Base-by-base conservation (phyloP, 2,797 vertebrate genomes). In the Meriones psammophilus region DNA sequence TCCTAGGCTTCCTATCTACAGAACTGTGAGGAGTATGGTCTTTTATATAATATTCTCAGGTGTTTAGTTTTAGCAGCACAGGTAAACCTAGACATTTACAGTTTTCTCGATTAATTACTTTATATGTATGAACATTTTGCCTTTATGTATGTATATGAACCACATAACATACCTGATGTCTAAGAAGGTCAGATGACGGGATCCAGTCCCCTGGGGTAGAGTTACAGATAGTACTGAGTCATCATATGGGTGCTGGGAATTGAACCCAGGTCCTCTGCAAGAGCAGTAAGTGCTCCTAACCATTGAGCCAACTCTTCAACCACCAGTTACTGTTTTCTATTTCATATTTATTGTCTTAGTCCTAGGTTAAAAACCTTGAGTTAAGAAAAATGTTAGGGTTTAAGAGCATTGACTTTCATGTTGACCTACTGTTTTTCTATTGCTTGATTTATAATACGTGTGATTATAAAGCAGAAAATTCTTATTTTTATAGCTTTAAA, bases 261-360 rank as follows among this genome's bases (percentile, higher is more conserved):
- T 42, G 22, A 74, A 74, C 22, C 71, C 71, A 42, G 20, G 36
- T 74, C 22, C 22, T 42, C 39, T 74, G 71, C 9, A 74, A 42
- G 39, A 74, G 73, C 22, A 42, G 22, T 74, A 42, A 42, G 12
- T 74, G 73, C 36, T 74, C 73, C 18, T 74, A 74, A 74, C 20
- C 42, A 74, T 42, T 42, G 39, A 42, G 73, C 22, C 39, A 74
- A 42, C 26, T 74, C 39, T 74, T 20, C 73, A 74, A 26, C 36
- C 22, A 22, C 24, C 22, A 83, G 24, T 64, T 83, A 64, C 18
- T 95, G 46, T 94, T 96, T 56, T 79, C 22, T 89, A 3, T 89
- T 96, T 96, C 58, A 74, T 28, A 62, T 80, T 94, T 81, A 50
- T 86, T 81, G 2, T 91, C 7, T 79, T 86, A 85, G 36, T 92